Evolutionary conservation across 1,140 invertebrate genomes (phyloP), one percentile per base, ranked within the genome.

Genomic region (Drosophila leontia): DNA sequence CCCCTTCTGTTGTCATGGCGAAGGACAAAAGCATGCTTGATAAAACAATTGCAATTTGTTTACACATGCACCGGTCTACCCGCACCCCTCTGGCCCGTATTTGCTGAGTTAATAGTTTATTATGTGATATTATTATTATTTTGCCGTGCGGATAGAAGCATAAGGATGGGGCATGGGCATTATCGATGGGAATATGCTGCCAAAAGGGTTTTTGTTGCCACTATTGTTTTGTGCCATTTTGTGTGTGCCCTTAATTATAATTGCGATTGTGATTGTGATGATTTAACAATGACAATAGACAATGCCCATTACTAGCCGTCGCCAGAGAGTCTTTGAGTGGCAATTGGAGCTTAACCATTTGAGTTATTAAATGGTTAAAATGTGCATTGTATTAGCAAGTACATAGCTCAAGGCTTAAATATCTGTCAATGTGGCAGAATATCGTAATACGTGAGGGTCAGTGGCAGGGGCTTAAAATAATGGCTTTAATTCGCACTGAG

Each of bases 31-130:
- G 56, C 63, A 82, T 72, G 80, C 80, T 78, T 74, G 56, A 82
- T 82, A 64, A 78, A 82, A 82, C 80, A 82, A 82, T 82, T 82
- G 75, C 80, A 82, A 81, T 81, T 81, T 82, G 65, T 81, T 82
- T 81, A 69, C 79, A 80, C 69, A 68, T 67, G 69, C 69, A 70
- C 65, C 57, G 58, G 32, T 35, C 37, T 17, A 26, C 42, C 39
- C 35, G 17, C 41, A 12, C 15, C 4, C 35, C 34, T n/a, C 41
- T 19, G 9, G 8, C 23, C 45, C 17, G 19, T 29, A 41, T 58
- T 75, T 50, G 55, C 59, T 61, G 56, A 62, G 32, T 82, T 82
- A 82, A 82, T 78, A 82, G 80, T 82, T 82, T 82, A 82, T 82
- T 82, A 78, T 82, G 59, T 75, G 68, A 57, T 82, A 78, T 78